Conservation (phyloP, 92 coral and sea anemone species). For the Paragorgia papillata region DNA sequence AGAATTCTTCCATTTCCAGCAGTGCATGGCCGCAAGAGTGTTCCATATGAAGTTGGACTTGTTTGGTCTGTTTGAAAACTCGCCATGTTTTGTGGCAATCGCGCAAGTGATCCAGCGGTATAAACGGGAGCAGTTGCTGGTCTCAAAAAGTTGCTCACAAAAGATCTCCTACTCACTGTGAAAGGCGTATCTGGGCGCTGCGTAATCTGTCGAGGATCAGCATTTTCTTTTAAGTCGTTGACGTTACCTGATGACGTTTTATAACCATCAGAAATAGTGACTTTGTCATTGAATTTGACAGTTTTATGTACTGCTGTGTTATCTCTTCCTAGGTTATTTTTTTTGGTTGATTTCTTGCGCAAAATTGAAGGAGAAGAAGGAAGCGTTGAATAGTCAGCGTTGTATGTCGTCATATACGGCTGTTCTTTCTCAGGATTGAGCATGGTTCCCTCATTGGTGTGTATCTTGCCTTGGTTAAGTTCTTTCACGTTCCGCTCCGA, state of each 20-base stretch:
- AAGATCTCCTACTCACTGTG: neutral
- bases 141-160: slow-evolving; percentile 41
- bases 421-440: neutral
- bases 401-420: slow-evolving; percentile 23
- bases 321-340: neutral
- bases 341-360: slow-evolving; percentile 7
- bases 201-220: neutral
- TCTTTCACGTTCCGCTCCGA: neutral
- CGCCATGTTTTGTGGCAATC: slow-evolving; percentile 73
- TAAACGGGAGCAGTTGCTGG: slow-evolving; percentile 83
- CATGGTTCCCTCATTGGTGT: neutral
- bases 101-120: slow-evolving; percentile 54
- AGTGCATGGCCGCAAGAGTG: slow-evolving; percentile 53
- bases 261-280: slow-evolving; percentile 23
- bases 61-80: slow-evolving; percentile 70
- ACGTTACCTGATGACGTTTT: slow-evolving; percentile 13
- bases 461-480: neutral
- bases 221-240: slow-evolving; percentile 15
- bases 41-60: slow-evolving; percentile 72
- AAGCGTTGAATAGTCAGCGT: neutral
- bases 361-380: slow-evolving; percentile 9
- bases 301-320: neutral
- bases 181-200: neutral
- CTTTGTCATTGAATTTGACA: slow-evolving; percentile 25
- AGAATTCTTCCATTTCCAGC: slow-evolving; percentile 40